phyloP scores from a whole-genome alignment of 1,140 invertebrate genomes.

The Drosophila baimaii region DNA sequence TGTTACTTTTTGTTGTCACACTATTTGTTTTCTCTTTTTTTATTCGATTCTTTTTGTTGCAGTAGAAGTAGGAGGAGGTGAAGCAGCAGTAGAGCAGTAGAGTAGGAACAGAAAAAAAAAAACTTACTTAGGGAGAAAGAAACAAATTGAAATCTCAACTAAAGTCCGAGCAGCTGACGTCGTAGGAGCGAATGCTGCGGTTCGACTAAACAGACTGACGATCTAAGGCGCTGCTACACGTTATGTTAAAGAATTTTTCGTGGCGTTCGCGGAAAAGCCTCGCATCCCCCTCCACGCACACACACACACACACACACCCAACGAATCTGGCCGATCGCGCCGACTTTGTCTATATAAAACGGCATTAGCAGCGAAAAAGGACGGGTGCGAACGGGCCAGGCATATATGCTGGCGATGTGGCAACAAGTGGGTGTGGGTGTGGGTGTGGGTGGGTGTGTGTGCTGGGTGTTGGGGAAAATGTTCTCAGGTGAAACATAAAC shows the following conservation, averaged over 20 bases:
- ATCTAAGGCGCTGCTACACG: constrained; percentile 83
- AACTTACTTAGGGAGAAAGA: constrained; percentile 85
- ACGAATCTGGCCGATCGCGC: not conserved
- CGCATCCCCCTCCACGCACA: constrained; percentile 24
- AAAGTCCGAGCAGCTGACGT: constrained; percentile 84
- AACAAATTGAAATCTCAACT: constrained; percentile 84
- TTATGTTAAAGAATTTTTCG: constrained; percentile 84
- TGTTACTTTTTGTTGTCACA: constrained; percentile 25
- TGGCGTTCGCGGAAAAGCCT: constrained; percentile 77
- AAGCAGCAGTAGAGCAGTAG: constrained; percentile 54
- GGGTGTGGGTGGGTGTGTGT: constrained; percentile 40
- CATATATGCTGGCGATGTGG: constrained; percentile 66
- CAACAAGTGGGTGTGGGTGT: constrained; percentile 64
- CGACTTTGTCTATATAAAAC: constrained; percentile 32
- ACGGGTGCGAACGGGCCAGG: constrained; percentile 54
- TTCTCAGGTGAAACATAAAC: constrained; percentile 74
- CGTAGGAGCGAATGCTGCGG: constrained; percentile 84
- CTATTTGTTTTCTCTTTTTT: constrained; percentile 28
- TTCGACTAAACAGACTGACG: constrained; percentile 85
- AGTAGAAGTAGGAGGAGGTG: constrained; percentile 46
- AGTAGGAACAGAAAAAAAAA: constrained; percentile 55
- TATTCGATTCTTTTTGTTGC: constrained; percentile 24
- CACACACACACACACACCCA: constrained; percentile 9
- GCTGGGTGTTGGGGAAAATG: constrained; percentile 22
- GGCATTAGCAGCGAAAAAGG: constrained; percentile 19